Conservation (phyloP, 1,140 invertebrate genomes). For the Drosophila lacertosa region DNA sequence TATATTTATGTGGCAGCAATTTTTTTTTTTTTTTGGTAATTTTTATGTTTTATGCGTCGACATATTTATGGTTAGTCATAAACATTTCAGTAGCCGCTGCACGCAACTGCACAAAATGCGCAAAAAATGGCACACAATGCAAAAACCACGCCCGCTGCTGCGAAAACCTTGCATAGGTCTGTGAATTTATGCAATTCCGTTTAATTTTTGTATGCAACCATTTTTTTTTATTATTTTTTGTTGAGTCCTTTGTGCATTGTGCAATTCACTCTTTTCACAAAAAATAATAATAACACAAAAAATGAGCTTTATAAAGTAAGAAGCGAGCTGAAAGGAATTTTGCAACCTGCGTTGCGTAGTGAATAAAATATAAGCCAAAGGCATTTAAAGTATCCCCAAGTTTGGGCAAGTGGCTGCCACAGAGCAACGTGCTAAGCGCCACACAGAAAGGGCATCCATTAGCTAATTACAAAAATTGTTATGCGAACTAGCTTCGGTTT, state of each 20-base stretch:
- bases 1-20: background rate
- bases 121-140: constrained; percentile 34
- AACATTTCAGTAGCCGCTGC: constrained; percentile 25
- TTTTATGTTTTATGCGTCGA: constrained; percentile 17
- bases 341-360: constrained; percentile 27
- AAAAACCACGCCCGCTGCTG: constrained; percentile 19
- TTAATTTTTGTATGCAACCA: constrained; percentile 26
- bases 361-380: constrained; percentile 39
- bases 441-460: constrained; percentile 30
- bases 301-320: background rate
- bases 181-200: constrained; percentile 43
- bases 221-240: no score
- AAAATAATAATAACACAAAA: constrained; percentile 3
- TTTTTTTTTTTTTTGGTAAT: background rate
- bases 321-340: constrained; percentile 11
- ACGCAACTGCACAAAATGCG: constrained; percentile 31
- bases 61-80: constrained; percentile 29
- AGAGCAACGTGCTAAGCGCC: background rate
- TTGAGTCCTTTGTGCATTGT: constrained; percentile 29
- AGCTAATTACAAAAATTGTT: constrained; percentile 46
- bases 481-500: constrained; percentile 18
- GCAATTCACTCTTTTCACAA: constrained; percentile 37
- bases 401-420: constrained; percentile 22
- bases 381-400: constrained; percentile 39
- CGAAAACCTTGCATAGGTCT: background rate